A percentile compares a stretch with the other conserved stretches of the same genome.
Evolutionary conservation across 2,113 vertebrate species (phyloP).

Genomic region (Pollachius pollachius): DNA sequence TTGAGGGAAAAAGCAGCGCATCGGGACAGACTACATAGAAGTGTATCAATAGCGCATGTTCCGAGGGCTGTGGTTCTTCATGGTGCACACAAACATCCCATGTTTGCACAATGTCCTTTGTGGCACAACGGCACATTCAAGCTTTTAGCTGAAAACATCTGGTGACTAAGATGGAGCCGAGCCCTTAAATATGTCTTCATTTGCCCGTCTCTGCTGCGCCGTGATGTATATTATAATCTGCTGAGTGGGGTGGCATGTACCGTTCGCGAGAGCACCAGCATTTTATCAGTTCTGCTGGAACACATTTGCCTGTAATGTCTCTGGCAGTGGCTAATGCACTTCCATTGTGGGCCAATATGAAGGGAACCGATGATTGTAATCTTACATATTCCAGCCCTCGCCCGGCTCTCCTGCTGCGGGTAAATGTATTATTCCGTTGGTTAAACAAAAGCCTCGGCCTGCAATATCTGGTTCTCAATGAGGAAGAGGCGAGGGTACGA

Average conservation of each 20-base stretch:
- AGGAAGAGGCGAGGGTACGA: neutral
- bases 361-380: slow-evolving; percentile 36
- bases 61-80: slow-evolving; percentile 6
- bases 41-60: slow-evolving; percentile 15
- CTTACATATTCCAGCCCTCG: slow-evolving; percentile 10
- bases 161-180: slow-evolving; percentile 16
- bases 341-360: slow-evolving; percentile 40
- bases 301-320: slow-evolving; percentile 41
- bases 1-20: neutral
- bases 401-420: slow-evolving; percentile 22
- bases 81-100: slow-evolving; percentile 12
- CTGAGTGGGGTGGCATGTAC: slow-evolving; percentile 27
- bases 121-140: slow-evolving; percentile 16
- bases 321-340: slow-evolving; percentile 42
- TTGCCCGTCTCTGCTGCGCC: slow-evolving; percentile 8
- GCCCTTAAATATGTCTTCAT: slow-evolving; percentile 11
- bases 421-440: slow-evolving; percentile 15
- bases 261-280: slow-evolving; percentile 25
- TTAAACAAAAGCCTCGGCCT: slow-evolving; percentile 11
- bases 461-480: neutral
- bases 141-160: slow-evolving; percentile 42
- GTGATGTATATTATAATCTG: slow-evolving; percentile 31
- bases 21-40: neutral
- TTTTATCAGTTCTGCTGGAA: slow-evolving; percentile 51
- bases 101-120: neutral